Evolutionary conservation across 2,113 vertebrate genomes (phyloP), one percentile per base, ranked within the genome.

Genomic region (Romanogobio albipinnatus): DNA sequence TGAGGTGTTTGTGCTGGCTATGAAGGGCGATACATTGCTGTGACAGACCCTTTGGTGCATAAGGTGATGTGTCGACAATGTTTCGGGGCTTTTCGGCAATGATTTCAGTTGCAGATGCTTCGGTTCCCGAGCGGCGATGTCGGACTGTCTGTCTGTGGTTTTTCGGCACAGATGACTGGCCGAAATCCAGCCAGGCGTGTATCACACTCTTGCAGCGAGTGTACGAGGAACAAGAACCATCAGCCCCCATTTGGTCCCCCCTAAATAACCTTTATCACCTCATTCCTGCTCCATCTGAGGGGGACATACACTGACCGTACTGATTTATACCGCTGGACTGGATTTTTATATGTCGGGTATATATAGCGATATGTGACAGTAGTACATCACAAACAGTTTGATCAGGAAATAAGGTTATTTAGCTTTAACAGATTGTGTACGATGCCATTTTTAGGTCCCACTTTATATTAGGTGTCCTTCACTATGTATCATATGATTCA

Each of bases 261-360:
- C 70, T 86, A 83, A 86, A 84, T 70, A 85, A 73, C 84, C 70
- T 61, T 78, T 83, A 85, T 86, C 73, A 86, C 43, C 75, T 47
- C 58, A 64, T 79, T 79, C n/a, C 77, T 79, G 39, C 43, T 59
- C 56, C 56, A 61, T 61, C 56, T 78, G 19, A 78, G 22, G 56
- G 33, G 17, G 56, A 39, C 64, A 59, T 24, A 47, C 10, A 8
- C 61, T 59, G 61, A 43, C 39, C 22, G 2, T 9, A 59, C 19
- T 59, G 49, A 75, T 66, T 84, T 17, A 84, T 43, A 17, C 9
- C 6, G n/a, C 26, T 53, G 39, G 29, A 62, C 19, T 13, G 15
- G 3, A 19, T 15, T 49, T 56, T 3, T 43, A 39, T 19, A 43
- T 73, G 24, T n/a, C 4, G 4, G 4, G n/a, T 56, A 8, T 56